These are phyloP conservation scores for Nothura maculosa DNA, from an alignment of 2,797 vertebrate genomes.

Conservation along the genomic window DNA sequence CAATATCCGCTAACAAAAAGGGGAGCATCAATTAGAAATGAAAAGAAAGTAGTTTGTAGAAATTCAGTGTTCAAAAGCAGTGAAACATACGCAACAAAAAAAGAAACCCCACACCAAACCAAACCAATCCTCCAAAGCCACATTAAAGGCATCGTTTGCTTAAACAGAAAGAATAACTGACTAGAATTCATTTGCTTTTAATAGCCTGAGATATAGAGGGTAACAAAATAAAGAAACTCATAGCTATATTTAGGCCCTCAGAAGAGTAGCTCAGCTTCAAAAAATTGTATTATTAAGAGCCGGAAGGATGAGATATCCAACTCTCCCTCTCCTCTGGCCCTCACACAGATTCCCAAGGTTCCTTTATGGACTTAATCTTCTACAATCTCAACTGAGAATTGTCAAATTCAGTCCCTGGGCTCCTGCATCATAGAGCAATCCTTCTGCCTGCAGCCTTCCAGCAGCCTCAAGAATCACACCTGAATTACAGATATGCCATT, in stretches of 20 bases:
- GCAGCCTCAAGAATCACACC: not conserved
- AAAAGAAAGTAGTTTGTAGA: constrained; percentile 19
- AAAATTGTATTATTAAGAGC: not conserved
- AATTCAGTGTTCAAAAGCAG: constrained; percentile 54
- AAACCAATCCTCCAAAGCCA: constrained; percentile 59
- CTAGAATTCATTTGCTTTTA: constrained; percentile 4
- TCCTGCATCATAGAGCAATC: not conserved
- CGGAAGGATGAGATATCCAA: not conserved
- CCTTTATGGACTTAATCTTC: not conserved
- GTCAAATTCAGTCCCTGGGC: not conserved
- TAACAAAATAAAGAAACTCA: not conserved
- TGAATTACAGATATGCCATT: not conserved
- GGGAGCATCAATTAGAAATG: constrained; percentile 48
- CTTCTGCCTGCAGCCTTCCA: not conserved
- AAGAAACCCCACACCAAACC: constrained; percentile 19
- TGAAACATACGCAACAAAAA: constrained; percentile 43
- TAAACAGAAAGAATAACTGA: not conserved
- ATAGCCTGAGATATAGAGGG: not conserved
- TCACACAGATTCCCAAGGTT: not conserved
- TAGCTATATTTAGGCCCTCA: not conserved
- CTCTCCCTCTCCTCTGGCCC: not conserved
- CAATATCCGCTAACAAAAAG: constrained; percentile 62
- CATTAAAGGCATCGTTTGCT: constrained; percentile 46
- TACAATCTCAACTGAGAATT: not conserved
- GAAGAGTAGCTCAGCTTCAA: not conserved